Evolutionary conservation across 2,888 invertebrate species (phyloP).

Genomic region (Drosophila neonasuta): DNA sequence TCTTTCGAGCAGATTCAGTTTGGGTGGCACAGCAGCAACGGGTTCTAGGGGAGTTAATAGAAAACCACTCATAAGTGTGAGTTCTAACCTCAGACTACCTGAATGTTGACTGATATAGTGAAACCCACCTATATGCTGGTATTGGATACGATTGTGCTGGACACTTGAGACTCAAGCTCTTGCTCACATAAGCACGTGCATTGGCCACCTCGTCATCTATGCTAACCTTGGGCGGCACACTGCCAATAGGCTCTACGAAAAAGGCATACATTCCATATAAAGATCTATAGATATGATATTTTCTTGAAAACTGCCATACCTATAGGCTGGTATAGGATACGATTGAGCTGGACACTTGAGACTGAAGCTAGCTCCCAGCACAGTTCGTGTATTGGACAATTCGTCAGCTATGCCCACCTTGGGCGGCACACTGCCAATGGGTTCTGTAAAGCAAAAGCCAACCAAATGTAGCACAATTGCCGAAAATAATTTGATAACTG

Average conservation of each 20-base stretch:
- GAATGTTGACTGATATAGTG: slow-evolving; percentile 59
- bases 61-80: neutral
- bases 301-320: slow-evolving; percentile 83
- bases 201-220: slow-evolving; percentile 82
- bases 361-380: slow-evolving; percentile 83
- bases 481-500: slow-evolving; percentile 47
- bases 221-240: slow-evolving; percentile 85
- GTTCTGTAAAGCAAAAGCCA: slow-evolving; percentile 78
- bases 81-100: slow-evolving; percentile 35
- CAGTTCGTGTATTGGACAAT: slow-evolving; percentile 71
- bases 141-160: slow-evolving; percentile 90
- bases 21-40: slow-evolving; percentile 84
- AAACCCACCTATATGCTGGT: slow-evolving; percentile 87
- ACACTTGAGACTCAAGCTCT: slow-evolving; percentile 86
- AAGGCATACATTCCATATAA: neutral
- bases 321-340: slow-evolving; percentile 88
- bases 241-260: slow-evolving; percentile 83
- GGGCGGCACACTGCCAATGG: slow-evolving; percentile 85
- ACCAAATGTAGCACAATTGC: neutral
- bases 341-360: slow-evolving; percentile 89
- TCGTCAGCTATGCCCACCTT: slow-evolving; percentile 84
- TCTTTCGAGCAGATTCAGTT: slow-evolving; percentile 88
- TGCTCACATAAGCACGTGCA: slow-evolving; percentile 66
- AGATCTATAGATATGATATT: too few species aligned
- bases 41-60: slow-evolving; percentile 80